A percentile compares a stretch with the other conserved stretches of the same genome.
These are phyloP conservation scores for Ornithoptera priamus DNA, from an alignment of 2,888 invertebrate genomes.

Conservation along the genomic window DNA sequence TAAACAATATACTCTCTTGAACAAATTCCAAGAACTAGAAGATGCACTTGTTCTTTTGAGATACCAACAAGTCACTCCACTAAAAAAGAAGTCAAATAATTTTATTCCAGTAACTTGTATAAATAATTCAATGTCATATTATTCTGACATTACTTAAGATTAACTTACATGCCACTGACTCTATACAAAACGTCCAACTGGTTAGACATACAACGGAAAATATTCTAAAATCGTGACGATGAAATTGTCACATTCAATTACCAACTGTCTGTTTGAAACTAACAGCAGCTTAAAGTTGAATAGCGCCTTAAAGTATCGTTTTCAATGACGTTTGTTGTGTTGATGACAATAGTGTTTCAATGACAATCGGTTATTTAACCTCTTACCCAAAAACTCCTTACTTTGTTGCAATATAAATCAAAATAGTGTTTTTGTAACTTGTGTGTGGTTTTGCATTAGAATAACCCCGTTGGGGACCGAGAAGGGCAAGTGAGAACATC, in stretches of 20 bases:
- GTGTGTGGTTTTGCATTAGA: no score
- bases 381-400: not conserved
- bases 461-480: no score
- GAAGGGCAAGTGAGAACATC: no score
- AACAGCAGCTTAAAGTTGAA: slow-evolving; percentile 15
- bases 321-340: not conserved
- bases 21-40: not conserved
- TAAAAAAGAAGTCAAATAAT: not conserved
- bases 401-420: not conserved
- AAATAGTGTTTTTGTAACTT: not conserved
- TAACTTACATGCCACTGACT: slow-evolving; percentile 2
- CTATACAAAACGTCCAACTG: slow-evolving; percentile 10
- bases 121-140: not conserved
- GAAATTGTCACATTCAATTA: slow-evolving; percentile 57
- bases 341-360: slow-evolving; percentile 2
- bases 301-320: slow-evolving; percentile 7
- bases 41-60: not conserved
- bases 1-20: not conserved
- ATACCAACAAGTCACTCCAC: not conserved
- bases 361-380: not conserved
- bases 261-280: slow-evolving; percentile 26
- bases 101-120: not conserved
- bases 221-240: slow-evolving; percentile 59
- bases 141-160: not conserved
- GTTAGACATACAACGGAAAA: slow-evolving; percentile 47